A percentile compares a stretch with the other conserved stretches of the same genome.
These are phyloP conservation scores for Hermaeophaga mercurialis DNA, from an alignment of 2,888 invertebrate genomes.

Conservation along the genomic window DNA sequence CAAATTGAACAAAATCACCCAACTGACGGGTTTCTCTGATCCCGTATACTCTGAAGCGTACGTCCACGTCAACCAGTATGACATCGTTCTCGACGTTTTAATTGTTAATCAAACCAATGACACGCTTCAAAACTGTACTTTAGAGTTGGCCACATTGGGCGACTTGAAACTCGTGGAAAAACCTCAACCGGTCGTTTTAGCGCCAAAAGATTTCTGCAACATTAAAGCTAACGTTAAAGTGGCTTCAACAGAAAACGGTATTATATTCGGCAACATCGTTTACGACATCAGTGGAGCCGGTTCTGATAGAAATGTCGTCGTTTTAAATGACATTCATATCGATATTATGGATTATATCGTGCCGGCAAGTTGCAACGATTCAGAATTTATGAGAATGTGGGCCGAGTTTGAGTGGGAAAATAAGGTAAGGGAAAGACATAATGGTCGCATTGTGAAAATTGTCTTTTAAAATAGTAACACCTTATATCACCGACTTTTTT, in stretches of 20 bases:
- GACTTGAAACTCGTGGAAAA: slow-evolving; percentile 98
- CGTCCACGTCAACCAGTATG: slow-evolving; percentile 98
- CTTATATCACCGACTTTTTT: too few species aligned
- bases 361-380: slow-evolving; percentile 91
- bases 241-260: slow-evolving; percentile 99
- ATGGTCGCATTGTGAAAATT: too few species aligned
- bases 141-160: slow-evolving; percentile 96
- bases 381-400: slow-evolving; percentile 99
- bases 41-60: slow-evolving; percentile 99
- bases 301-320: slow-evolving; percentile 95
- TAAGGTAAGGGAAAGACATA: slow-evolving; percentile 73
- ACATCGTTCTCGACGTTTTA: slow-evolving; percentile 96
- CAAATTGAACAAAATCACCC: slow-evolving; percentile 79
- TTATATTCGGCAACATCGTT: slow-evolving; percentile 97
- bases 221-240: slow-evolving; percentile 99
- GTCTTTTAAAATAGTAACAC: too few species aligned
- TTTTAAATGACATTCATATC: slow-evolving; percentile 98
- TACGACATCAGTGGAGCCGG: slow-evolving; percentile 95
- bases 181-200: slow-evolving; percentile 93
- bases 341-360: slow-evolving; percentile 99
- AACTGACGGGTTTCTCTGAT: slow-evolving; percentile 96
- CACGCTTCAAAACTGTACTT: slow-evolving; percentile 95
- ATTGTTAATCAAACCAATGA: slow-evolving; percentile 98
- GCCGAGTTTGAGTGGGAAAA: slow-evolving; percentile 99
- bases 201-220: slow-evolving; percentile 96